Base-by-base conservation (phyloP, 2,113 vertebrate genomes). In the Pagrus major region DNA sequence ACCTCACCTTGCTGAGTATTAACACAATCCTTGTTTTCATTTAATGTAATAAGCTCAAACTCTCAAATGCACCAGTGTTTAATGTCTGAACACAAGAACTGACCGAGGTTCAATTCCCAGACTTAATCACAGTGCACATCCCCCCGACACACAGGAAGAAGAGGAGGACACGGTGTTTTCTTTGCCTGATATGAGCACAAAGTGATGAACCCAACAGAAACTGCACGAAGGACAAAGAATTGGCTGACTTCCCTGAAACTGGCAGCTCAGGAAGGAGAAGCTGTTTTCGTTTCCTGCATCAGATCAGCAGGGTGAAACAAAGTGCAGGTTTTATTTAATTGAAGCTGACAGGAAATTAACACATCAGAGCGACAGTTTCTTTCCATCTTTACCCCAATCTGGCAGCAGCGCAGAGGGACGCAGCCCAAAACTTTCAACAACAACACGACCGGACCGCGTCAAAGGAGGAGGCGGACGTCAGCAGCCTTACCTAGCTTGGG, bases 401-500 rank as follows among this genome's bases (percentile, higher is more conserved):
- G 47, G 49, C 6, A 52, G 15, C 51, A 77, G 42, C 6, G 1
- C 12, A 29, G 25, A 27, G 20, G 33, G 27, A 42, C 5, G 41
- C 42, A 3, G 11, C 20, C 18, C 16, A 27, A 58, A 69, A 35
- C 20, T 18, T 21, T 35, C 67, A 14, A 14, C 39, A 10, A 10
- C 9, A 35, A 16, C 61, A 5, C n/a, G n/a, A 25, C 23, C 16
- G 49, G 5, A 16, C 0, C 29, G 14, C 9, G 6, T 10, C 20
- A 63, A 12, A 46, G 61, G 33, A 44, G 8, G 20, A 23, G 18
- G 54, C 41, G 15, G 39, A 46, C 3, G n/a, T n/a, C 44, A 20
- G 52, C 68, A 18, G 83, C 10, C 97, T 97, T 96, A 99, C 98
- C 98, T 92, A 99, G 93, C 95, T 99, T 99, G 86, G 98, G 98